Base-by-base conservation (phyloP, 1,140 invertebrate species). In the Psix sp. region DNA sequence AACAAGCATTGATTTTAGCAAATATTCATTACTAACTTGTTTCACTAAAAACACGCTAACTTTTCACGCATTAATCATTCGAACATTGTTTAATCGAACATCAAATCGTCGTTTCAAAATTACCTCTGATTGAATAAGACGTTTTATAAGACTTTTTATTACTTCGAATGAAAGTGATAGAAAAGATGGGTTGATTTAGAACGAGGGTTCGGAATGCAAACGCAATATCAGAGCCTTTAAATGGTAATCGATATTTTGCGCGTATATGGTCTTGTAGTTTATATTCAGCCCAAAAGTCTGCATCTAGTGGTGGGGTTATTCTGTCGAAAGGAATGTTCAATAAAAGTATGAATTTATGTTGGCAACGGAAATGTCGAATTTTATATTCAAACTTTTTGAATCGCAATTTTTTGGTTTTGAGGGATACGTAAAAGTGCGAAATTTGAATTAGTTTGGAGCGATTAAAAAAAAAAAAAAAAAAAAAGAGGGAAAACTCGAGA, bases 171-270 rank as follows among this genome's bases (percentile, higher is more conserved):
- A 11, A 6, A 40, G 21, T 9, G 21, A 2, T 1, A 9, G 29
- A 63, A 54, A 45, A 31, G n/a, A 14, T 3, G 45, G 39, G 17
- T 6, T 17, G 40, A 70, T 49, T 52, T 60, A 51, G 33, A 7
- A 33, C 16, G 17, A 48, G 49, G 42, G 49, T 46, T 16, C 29
- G 45, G 24, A 67, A 63, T 77, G 80, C 78, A 65, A 79, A 76
- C 77, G 82, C 82, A 84, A 84, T 84, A 84, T 84, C 70, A 59
- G 77, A 76, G 77, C 46, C 60, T 77, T 76, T 77, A 82, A 84
- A 83, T 77, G 81, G 82, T 83, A 83, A 83, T 84, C 82, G 82
- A 84, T 84, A 84, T 82, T 78, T 10, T 10, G 77, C 75, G 79
- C 80, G 76, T 79, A 80, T 80, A 80, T 79, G 62, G 49, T 16